These are phyloP conservation scores for Sinotaia quadrata DNA, from an alignment of 2,888 invertebrate species.

Conservation along the genomic window DNA sequence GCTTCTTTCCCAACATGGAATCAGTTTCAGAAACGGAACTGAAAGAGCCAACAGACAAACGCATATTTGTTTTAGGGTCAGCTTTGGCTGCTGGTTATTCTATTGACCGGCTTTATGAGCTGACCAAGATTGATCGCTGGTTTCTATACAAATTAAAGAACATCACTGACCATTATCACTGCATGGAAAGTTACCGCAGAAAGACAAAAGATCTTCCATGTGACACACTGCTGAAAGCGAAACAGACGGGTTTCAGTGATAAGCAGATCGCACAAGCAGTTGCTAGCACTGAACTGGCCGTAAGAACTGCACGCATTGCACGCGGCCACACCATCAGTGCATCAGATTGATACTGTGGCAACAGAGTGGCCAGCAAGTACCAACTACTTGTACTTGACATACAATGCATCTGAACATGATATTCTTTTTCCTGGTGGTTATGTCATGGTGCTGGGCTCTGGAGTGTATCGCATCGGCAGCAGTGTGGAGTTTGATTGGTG, in stretches of 20 bases:
- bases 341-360: constrained; percentile 98
- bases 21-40: constrained; percentile 87
- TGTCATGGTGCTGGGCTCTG: constrained; percentile 84
- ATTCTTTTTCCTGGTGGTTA: constrained; percentile 58
- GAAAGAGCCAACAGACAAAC: constrained; percentile 93
- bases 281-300: constrained; percentile 84
- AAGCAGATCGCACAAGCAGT: constrained; percentile 87
- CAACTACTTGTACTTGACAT: constrained; percentile 98
- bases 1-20: constrained; percentile 89
- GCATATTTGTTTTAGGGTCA: constrained; percentile 96
- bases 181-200: constrained; percentile 77
- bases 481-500: constrained; percentile 99
- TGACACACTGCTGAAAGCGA: constrained; percentile 83
- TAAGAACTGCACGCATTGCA: constrained; percentile 59
- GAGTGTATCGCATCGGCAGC: constrained; percentile 76
- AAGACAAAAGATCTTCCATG: constrained; percentile 53
- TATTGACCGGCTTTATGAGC: constrained; percentile 87
- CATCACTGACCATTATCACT: constrained; percentile 83
- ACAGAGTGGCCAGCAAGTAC: constrained; percentile 99
- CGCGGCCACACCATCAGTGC: constrained; percentile 77
- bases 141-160: constrained; percentile 95
- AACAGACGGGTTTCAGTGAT: constrained; percentile 96
- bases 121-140: constrained; percentile 98
- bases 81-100: constrained; percentile 83
- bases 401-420: constrained; percentile 81